A percentile compares a stretch with the other conserved stretches of the same genome.
These are phyloP conservation scores for Sphaeridia pumilis DNA, from an alignment of 2,888 invertebrate genomes.

Conservation along the genomic window DNA sequence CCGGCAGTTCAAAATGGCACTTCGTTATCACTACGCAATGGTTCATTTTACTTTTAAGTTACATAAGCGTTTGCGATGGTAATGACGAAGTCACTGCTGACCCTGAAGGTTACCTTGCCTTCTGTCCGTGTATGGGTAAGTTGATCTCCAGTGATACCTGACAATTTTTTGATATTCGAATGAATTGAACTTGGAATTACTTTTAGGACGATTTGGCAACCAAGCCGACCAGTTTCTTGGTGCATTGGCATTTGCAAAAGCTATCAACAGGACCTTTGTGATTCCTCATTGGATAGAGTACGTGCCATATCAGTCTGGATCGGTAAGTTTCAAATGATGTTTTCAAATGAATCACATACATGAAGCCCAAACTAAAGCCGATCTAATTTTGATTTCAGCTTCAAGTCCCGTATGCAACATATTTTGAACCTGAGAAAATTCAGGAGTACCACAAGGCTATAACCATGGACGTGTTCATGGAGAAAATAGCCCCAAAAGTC, in stretches of 20 bases:
- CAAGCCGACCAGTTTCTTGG: constrained; percentile 97
- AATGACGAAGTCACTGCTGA: no score
- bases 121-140: constrained; percentile 98
- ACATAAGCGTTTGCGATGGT: no score
- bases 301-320: constrained; percentile 64
- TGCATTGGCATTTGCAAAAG: constrained; percentile 75
- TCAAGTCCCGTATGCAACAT: constrained; percentile 80
- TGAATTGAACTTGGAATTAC: no score
- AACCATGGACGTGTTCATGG: constrained; percentile 84
- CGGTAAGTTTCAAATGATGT: no score
- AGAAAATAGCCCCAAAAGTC: constrained; percentile 55
- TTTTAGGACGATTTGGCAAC: constrained; percentile 92
- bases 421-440: constrained; percentile 71
- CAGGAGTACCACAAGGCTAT: constrained; percentile 67
- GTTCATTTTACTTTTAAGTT: no score
- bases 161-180: no score
- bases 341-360: no score
- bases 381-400: constrained; percentile 45
- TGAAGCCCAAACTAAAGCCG: neutral
- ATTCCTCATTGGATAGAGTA: constrained; percentile 96
- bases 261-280: constrained; percentile 78
- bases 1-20: no score
- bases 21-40: no score
- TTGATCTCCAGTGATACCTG: neutral
- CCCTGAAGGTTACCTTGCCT: constrained; percentile 69